Percentiles rank a stretch among this genome's conserved stretches.
These are phyloP conservation scores for Strix occidentalis DNA, from an alignment of 2,797 vertebrate species.

Conservation along the genomic window DNA sequence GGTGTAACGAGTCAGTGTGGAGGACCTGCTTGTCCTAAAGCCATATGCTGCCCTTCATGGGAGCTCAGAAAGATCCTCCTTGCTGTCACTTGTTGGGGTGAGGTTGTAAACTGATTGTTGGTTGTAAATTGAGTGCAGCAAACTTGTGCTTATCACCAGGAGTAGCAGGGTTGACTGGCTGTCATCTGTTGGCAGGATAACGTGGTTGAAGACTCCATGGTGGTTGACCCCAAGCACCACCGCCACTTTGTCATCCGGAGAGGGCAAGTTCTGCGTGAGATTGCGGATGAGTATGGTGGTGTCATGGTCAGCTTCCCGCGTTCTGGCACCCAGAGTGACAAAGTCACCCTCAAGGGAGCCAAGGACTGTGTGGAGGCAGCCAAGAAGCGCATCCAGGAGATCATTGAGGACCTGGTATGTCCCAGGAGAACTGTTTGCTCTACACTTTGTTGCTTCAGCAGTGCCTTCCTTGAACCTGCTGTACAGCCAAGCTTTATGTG, in stretches of 20 bases:
- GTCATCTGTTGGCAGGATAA: slow-evolving; percentile 82
- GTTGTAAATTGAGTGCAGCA: not conserved
- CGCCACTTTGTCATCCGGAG: slow-evolving; percentile 95
- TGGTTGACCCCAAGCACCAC: slow-evolving; percentile 92
- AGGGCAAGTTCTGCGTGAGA: slow-evolving; percentile 93
- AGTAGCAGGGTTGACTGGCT: not conserved
- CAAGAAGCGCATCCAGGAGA: slow-evolving; percentile 95
- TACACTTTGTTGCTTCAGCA: not conserved
- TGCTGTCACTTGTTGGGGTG: not conserved
- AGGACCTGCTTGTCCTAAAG: not conserved
- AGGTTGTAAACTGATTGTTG: not conserved
- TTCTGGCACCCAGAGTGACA: slow-evolving; percentile 90
- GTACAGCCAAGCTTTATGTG: not conserved
- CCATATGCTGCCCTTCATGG: not conserved
- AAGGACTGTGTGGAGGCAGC: slow-evolving; percentile 98
- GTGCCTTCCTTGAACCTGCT: not conserved
- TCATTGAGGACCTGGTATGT: slow-evolving; percentile 92
- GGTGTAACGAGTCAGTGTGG: not conserved
- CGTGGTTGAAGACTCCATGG: slow-evolving; percentile 91
- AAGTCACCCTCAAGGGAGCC: slow-evolving; percentile 95
- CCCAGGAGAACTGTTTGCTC: not conserved
- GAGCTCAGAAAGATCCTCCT: not conserved
- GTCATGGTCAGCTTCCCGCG: slow-evolving; percentile 98
- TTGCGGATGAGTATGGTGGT: slow-evolving; percentile 95
- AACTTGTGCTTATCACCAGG: rapidly evolving